These are phyloP conservation scores for Cheilosia soror DNA, from an alignment of 2,888 invertebrate species.

Conservation along the genomic window DNA sequence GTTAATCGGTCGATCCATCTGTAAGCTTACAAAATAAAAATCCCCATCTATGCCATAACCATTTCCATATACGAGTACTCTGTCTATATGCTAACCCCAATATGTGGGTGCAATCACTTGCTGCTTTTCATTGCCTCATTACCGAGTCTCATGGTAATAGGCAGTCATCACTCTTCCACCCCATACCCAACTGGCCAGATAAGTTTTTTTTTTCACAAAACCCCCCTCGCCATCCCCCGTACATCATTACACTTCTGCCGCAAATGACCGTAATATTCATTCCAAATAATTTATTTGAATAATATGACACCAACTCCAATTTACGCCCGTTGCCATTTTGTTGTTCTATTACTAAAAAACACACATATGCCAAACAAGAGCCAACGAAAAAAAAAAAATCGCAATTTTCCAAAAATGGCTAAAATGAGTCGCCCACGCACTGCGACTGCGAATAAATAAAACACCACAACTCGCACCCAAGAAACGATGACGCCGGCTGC, in stretches of 20 bases:
- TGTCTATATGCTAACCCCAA: conserved; percentile 9
- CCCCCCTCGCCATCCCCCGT: conserved; percentile 3
- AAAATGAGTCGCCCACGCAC: conserved; percentile 72
- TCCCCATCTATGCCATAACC: not conserved
- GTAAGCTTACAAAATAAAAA: not conserved
- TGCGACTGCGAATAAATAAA: conserved; percentile 15
- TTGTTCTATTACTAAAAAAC: conserved; percentile 58
- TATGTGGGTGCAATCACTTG: conserved; percentile 57
- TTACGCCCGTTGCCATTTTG: conserved; percentile 54
- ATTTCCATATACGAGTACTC: not conserved
- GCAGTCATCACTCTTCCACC: conserved; percentile 49
- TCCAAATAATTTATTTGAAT: conserved; percentile 69
- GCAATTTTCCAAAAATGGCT: conserved; percentile 68
- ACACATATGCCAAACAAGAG: conserved; percentile 33
- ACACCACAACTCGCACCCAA: conserved; percentile 41
- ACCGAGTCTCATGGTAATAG: conserved; percentile 18
- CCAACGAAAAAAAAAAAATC: conserved; percentile 46
- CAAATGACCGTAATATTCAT: conserved; percentile 60
- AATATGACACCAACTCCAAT: conserved; percentile 70
- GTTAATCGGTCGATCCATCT: not conserved
- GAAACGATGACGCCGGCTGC: conserved; percentile 15
- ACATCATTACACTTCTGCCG: not conserved
- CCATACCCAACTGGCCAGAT: conserved; percentile 35
- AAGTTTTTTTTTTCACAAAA: too few species aligned
- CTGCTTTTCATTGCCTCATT: conserved; percentile 46